Evolutionary conservation across 1,140 invertebrate genomes (phyloP).

Genomic region (Cydia splendana): DNA sequence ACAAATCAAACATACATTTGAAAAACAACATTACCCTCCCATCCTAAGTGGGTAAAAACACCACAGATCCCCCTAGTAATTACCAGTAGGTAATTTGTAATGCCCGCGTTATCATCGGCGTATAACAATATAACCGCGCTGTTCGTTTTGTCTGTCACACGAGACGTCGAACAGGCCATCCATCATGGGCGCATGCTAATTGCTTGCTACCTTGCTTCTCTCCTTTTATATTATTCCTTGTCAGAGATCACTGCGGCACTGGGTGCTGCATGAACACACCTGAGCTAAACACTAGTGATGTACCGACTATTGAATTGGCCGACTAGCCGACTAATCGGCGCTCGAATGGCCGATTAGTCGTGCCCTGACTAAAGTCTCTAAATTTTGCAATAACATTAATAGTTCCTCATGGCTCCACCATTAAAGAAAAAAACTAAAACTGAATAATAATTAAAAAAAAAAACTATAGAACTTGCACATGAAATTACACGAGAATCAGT

Average conservation of each 20-base stretch:
- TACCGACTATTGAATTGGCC: no score
- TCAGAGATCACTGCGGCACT: constrained; percentile 32
- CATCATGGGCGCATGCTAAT: constrained; percentile 73
- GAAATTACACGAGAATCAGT: no score
- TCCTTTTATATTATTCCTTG: constrained; percentile 70
- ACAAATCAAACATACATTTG: background rate
- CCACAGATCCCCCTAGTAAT: constrained; percentile 52
- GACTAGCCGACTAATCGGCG: no score
- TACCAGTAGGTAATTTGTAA: constrained; percentile 61
- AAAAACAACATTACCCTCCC: background rate
- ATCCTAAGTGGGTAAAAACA: background rate
- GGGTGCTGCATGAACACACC: background rate
- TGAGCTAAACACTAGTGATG: background rate
- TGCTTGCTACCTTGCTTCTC: constrained; percentile 74
- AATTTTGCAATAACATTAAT: no score
- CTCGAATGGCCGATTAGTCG: no score
- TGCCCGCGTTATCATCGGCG: constrained; percentile 68
- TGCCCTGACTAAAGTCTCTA: no score
- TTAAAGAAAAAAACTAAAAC: no score
- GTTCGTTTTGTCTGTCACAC: constrained; percentile 70
- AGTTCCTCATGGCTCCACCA: no score
- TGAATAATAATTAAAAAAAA: no score
- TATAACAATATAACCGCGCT: constrained; percentile 68
- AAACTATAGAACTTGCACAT: no score
- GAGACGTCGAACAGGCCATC: constrained; percentile 63